These are phyloP conservation scores for Dromococcyx pavoninus DNA, from an alignment of 2,797 vertebrate species.

Conservation along the genomic window DNA sequence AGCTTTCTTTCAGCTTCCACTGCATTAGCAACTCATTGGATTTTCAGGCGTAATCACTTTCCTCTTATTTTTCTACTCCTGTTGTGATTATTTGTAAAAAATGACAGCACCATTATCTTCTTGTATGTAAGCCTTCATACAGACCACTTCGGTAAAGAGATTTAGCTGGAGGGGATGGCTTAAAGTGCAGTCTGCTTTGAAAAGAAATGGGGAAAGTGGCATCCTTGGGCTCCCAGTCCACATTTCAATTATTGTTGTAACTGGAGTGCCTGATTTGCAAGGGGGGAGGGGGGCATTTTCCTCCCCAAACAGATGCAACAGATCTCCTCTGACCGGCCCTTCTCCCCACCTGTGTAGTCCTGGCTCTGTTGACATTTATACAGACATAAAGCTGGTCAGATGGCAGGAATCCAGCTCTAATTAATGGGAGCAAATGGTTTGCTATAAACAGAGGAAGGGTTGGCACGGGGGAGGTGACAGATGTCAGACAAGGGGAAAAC, in stretches of 20 bases:
- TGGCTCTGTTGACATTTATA: conserved; percentile 4
- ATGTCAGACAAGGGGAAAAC: conserved; percentile 50
- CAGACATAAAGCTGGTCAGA: conserved; percentile 5
- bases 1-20: neutral
- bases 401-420: conserved; percentile 43
- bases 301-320: neutral
- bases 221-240: conserved; percentile 10
- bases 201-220: conserved; percentile 21
- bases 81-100: conserved; percentile 51
- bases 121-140: conserved; percentile 6
- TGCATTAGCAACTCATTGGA: conserved; percentile 5
- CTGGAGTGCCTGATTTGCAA: neutral
- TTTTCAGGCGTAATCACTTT: conserved; percentile 2
- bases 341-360: neutral
- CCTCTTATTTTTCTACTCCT: conserved; percentile 33
- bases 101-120: conserved; percentile 55
- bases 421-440: conserved; percentile 53
- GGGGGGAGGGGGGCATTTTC: neutral
- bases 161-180: conserved; percentile 51
- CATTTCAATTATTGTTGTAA: neutral
- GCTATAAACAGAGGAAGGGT: conserved; percentile 39
- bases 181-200: conserved; percentile 38
- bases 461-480: conserved; percentile 43
- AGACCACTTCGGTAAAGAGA: conserved; percentile 38
- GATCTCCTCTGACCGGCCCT: neutral